Percentiles rank a stretch among this genome's conserved stretches.
These are phyloP conservation scores for Cephalopterus ornatus DNA, from an alignment of 2,113 vertebrate species.

Conservation along the genomic window DNA sequence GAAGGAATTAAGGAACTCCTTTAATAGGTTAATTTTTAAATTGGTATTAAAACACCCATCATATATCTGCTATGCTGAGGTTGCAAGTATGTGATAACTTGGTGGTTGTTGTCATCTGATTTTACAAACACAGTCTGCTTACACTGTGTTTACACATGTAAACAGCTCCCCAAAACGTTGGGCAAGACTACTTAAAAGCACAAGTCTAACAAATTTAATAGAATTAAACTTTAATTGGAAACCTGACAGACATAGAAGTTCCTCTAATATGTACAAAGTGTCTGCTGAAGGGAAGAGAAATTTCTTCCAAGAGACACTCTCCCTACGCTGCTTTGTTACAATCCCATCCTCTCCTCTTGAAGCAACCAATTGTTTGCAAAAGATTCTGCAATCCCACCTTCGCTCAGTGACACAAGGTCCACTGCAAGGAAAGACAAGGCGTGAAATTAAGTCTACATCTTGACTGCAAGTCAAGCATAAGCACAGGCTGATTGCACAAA, in stretches of 20 bases:
- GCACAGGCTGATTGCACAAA: not conserved
- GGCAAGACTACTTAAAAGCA: not conserved
- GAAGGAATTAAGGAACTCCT: not conserved
- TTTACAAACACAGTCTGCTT: not conserved
- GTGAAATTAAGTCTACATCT: not conserved
- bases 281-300: not conserved
- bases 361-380: not conserved
- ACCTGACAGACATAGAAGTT: fast-evolving
- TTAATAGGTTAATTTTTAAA: not conserved
- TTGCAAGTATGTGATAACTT: not conserved
- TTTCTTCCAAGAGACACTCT: not conserved
- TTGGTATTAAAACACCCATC: not conserved
- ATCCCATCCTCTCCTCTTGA: not conserved
- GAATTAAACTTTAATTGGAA: not conserved
- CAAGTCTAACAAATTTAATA: not conserved
- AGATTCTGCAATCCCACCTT: not conserved
- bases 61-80: not conserved
- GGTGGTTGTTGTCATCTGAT: not conserved
- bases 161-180: not conserved
- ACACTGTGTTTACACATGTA: not conserved
- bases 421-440: not conserved
- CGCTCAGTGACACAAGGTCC: not conserved
- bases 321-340: fast-evolving
- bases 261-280: not conserved
- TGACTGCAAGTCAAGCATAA: not conserved